Base-by-base conservation (phyloP, 37 sponge, comb jelly and placozoan species). In the Haliclona indistincta region DNA sequence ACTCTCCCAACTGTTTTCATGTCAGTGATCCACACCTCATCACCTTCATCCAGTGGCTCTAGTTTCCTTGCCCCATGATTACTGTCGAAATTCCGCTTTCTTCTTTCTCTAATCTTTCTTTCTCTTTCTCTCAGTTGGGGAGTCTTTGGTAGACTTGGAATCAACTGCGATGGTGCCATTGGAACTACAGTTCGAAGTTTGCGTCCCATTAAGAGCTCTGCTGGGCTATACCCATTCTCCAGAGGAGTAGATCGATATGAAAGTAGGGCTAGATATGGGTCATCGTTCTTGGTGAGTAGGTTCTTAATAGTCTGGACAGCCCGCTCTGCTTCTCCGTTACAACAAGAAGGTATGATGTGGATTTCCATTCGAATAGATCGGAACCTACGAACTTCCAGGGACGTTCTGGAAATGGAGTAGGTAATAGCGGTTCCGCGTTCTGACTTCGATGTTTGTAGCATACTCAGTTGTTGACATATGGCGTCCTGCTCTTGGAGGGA, bases 131-230 rank as follows among this genome's bases (percentile, higher is more conserved):
- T 32, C 20, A 43, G 30, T 15, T 8, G 17, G 64, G 53, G 47
- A 36, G 58, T 28, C 72, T 80, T 35, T 22, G 81, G 81, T 25
- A 69, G 22, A 6, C 61, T 42, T 28, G 64, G 73, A 3, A 26
- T 22, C 36, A 81, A 47, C 56, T 33, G 49, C n/a, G 34, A 28
- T 0, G 72, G 45, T 13, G 42, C 33, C 8, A 81, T 37, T 22
- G 72, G 73, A 3, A 81, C 37, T 11, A 44, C 71, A 23, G 73
- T 62, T 10, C 73, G 49, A 3, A 81, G 35, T 49, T 71, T 71
- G 30, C 65, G 42, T 4, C 81, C 71, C 81, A 81, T 81, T n/a
- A 80, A 29, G 20, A 70, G 71, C 32, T 80, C 80, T 23, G 71
- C 70, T 70, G 80, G 80, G 37, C 71, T 70, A 45, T 71, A 81